Percentiles rank a stretch among this genome's conserved stretches.
Evolutionary conservation across 2,113 vertebrate genomes (phyloP).

Genomic region (Mormyrus lacerda): DNA sequence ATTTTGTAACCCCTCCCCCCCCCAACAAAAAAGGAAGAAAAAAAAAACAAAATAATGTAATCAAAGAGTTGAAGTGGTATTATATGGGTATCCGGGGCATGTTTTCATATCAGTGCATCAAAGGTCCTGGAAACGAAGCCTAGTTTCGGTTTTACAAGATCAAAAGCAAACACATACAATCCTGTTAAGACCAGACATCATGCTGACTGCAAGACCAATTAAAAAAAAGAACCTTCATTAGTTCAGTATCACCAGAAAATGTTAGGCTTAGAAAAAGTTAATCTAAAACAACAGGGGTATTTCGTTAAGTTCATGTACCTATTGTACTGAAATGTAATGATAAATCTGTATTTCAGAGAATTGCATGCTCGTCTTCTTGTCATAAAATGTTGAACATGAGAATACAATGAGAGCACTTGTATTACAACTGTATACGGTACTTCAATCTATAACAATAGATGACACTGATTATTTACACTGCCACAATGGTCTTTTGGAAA

Average conservation of each 20-base stretch:
- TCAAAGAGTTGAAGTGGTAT: not conserved
- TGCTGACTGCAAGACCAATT: not conserved
- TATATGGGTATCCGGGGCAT: not conserved
- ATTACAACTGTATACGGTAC: not conserved
- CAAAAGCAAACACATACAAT: not conserved
- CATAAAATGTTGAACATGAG: not conserved
- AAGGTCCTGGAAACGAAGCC: not conserved
- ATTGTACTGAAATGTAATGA: not conserved
- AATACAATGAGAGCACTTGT: not conserved
- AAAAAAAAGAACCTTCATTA: not conserved
- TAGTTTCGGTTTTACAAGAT: not conserved
- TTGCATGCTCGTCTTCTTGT: not conserved
- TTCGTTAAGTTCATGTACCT: not conserved
- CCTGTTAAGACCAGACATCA: not conserved
- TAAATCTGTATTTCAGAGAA: not conserved
- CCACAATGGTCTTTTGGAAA: not conserved
- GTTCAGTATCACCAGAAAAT: not conserved
- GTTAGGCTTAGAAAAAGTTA: not conserved
- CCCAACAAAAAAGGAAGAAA: not conserved
- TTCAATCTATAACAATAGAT: not conserved
- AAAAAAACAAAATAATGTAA: not conserved
- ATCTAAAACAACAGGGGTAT: not conserved
- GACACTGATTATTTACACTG: not conserved
- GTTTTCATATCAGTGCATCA: conserved; percentile 5
- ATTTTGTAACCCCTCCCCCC: not conserved